phyloP scores from a whole-genome alignment of 2,113 vertebrate genomes.

The Podarcis muralis region DNA sequence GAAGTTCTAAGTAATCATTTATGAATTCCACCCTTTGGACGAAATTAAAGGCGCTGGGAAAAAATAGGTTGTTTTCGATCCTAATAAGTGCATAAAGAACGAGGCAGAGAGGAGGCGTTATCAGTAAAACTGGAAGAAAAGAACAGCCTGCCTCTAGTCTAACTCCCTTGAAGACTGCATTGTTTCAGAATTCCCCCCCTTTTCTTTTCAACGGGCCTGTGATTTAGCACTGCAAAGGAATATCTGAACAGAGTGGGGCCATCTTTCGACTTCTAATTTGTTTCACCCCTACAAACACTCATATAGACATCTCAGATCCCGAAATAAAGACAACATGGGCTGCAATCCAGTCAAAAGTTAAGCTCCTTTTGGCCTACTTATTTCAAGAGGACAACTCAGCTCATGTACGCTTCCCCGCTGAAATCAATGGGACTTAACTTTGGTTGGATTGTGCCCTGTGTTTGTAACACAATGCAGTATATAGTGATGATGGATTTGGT shows the following conservation, averaged over 20 bases:
- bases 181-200: background rate
- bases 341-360: background rate
- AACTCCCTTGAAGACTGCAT: background rate
- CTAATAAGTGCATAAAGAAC: constrained; percentile 2
- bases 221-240: constrained; percentile 6
- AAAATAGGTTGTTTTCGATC: constrained; percentile 6
- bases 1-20: constrained; percentile 13
- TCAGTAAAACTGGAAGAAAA: background rate
- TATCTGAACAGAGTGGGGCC: background rate
- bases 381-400: background rate
- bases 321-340: background rate
- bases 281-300: background rate
- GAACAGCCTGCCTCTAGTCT: background rate
- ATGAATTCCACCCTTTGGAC: constrained; percentile 5
- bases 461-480: background rate
- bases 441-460: too few relatives aligned
- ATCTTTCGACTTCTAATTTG: background rate
- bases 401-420: background rate
- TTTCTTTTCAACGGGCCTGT: background rate
- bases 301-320: background rate
- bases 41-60: background rate
- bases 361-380: background rate
- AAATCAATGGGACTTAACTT: background rate
- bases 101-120: background rate
- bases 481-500: background rate